A percentile compares a stretch with the other conserved stretches of the same genome.
Evolutionary conservation across 2,113 vertebrate species (phyloP).

Genomic region (Mystacornis crossleyi): DNA sequence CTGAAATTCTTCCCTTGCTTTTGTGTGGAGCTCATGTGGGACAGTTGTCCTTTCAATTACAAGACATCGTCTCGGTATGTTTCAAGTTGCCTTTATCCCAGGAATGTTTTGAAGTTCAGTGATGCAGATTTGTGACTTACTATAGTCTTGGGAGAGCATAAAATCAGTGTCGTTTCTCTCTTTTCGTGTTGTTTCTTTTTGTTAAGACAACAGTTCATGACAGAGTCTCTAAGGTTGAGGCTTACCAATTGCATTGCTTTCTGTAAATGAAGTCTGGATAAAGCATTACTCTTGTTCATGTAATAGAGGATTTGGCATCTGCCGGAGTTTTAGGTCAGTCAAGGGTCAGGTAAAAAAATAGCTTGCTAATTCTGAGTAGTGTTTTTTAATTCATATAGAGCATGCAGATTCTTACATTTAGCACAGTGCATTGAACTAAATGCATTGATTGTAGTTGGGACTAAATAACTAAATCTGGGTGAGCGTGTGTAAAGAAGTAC

Average conservation of each 20-base stretch:
- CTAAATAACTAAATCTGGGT: background rate
- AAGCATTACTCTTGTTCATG: background rate
- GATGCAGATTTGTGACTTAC: background rate
- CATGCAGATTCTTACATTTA: background rate
- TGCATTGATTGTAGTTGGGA: accelerated
- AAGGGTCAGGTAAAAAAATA: background rate
- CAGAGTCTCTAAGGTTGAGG: background rate
- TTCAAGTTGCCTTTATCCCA: background rate
- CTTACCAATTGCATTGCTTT: background rate
- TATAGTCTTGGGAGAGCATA: background rate
- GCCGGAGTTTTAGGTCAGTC: background rate
- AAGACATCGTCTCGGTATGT: background rate
- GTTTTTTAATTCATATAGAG: background rate
- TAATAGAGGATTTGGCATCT: background rate
- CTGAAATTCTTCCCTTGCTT: background rate
- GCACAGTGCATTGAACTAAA: background rate
- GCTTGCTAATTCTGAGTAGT: background rate
- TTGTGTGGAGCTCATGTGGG: accelerated
- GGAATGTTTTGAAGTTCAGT: background rate
- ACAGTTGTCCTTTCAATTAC: background rate
- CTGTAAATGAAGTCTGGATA: background rate
- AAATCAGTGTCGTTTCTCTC: background rate
- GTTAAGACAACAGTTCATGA: background rate
- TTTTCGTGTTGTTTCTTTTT: background rate
- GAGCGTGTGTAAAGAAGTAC: background rate